Percentiles rank a stretch among this genome's conserved stretches.
Conservation (phyloP, 1,140 invertebrate species). For the Neodiprion lecontei region DNA sequence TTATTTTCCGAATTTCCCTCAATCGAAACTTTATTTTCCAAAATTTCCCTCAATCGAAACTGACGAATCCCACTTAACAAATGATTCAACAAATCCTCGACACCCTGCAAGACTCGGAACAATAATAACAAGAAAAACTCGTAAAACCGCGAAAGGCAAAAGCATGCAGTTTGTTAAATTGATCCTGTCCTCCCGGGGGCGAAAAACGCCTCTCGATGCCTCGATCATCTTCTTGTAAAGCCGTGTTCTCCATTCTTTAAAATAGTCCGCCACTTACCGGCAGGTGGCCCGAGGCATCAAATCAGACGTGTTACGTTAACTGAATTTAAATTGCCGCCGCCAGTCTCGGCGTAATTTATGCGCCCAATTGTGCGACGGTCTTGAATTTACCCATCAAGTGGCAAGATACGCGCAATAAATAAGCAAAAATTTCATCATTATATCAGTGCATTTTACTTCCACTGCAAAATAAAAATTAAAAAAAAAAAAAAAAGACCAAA, state of each 20-base stretch:
- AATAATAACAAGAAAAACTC: too few relatives aligned
- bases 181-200: slow-evolving; percentile 32
- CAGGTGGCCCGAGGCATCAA: slow-evolving; percentile 53
- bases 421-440: slow-evolving; percentile 26
- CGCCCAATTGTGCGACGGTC: slow-evolving; percentile 43
- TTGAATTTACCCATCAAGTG: slow-evolving; percentile 58
- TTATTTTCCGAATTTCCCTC: too few relatives aligned
- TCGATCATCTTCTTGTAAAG: neutral
- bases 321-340: slow-evolving; percentile 55
- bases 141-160: slow-evolving; percentile 14
- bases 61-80: too few relatives aligned
- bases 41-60: too few relatives aligned
- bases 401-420: slow-evolving; percentile 52
- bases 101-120: too few relatives aligned
- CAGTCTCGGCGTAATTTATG: slow-evolving; percentile 59
- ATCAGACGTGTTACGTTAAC: slow-evolving; percentile 57
- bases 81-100: too few relatives aligned
- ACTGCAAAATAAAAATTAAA: neutral
- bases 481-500: neutral
- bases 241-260: slow-evolving; percentile 43
- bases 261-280: slow-evolving; percentile 48
- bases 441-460: too few relatives aligned
- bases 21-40: too few relatives aligned
- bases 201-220: slow-evolving; percentile 30
- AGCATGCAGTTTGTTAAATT: slow-evolving; percentile 46